Evolutionary conservation across 2,797 vertebrate species (phyloP).

Genomic region (Rhinophrynus dorsalis): DNA sequence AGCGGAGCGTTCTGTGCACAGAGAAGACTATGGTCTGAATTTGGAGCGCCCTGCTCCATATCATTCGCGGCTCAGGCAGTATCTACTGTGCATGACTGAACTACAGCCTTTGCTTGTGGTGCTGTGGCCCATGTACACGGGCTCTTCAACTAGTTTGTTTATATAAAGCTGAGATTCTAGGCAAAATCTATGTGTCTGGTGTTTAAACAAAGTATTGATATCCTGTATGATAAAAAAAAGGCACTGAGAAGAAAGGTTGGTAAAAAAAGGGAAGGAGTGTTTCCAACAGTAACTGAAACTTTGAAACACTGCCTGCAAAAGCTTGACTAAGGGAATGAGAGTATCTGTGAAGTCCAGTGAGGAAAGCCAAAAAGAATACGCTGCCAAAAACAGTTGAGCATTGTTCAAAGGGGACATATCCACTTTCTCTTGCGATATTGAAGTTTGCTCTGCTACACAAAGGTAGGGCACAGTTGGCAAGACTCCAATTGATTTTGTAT

Average conservation of each 20-base stretch:
- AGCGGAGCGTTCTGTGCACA: too few relatives aligned
- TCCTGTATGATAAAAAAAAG: conserved; percentile 37
- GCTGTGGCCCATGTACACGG: too few relatives aligned
- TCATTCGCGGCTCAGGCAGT: too few relatives aligned
- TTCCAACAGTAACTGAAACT: conserved; percentile 47
- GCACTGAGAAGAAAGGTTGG: conserved; percentile 14
- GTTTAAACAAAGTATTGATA: conserved; percentile 41
- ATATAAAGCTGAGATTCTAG: conserved; percentile 23
- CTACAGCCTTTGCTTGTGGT: too few relatives aligned
- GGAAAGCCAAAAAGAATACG: conserved; percentile 55
- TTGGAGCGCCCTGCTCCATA: too few relatives aligned
- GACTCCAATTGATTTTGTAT: conserved; percentile 49
- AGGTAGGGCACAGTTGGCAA: conserved; percentile 45
- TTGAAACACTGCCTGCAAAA: conserved; percentile 59
- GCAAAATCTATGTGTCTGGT: conserved; percentile 31
- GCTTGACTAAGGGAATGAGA: conserved; percentile 55
- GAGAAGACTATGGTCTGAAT: too few relatives aligned
- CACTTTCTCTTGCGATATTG: conserved; percentile 53
- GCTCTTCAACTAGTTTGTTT: too few relatives aligned
- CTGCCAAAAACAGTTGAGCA: conserved; percentile 53
- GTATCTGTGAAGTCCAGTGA: conserved; percentile 51
- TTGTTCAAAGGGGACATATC: conserved; percentile 52
- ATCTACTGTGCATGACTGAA: too few relatives aligned
- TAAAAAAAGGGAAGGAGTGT: conserved; percentile 28
- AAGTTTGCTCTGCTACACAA: conserved; percentile 52